Percentiles rank a stretch among this genome's conserved stretches.
Evolutionary conservation across 2,113 vertebrate species (phyloP).

Genomic region (Centropus bengalensis): DNA sequence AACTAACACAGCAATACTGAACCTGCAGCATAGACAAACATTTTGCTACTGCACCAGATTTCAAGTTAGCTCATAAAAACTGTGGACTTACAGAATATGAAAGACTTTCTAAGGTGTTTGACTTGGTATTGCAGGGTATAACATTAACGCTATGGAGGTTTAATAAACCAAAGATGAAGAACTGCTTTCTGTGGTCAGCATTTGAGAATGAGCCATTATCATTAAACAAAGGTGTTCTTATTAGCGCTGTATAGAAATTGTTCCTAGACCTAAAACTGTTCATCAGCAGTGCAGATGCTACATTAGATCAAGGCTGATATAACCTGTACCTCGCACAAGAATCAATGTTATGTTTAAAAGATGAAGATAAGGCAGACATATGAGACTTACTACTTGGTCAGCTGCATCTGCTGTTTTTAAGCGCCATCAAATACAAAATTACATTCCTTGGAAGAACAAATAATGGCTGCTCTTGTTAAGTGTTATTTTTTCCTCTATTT

Average conservation of each 20-base stretch:
- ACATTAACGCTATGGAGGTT: not conserved
- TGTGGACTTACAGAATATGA: not conserved
- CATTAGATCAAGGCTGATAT: not conserved
- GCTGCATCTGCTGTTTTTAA: not conserved
- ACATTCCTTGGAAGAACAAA: not conserved
- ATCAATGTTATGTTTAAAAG: not conserved
- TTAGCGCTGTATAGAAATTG: not conserved
- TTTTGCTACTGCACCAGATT: not conserved
- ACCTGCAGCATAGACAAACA: not conserved
- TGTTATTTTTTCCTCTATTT: not conserved
- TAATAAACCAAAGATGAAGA: not conserved
- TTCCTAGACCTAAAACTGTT: not conserved
- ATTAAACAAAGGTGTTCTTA: not conserved
- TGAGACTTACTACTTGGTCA: not conserved
- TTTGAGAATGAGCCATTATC: not conserved
- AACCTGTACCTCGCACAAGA: conserved; percentile 1
- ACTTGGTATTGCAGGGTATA: not conserved
- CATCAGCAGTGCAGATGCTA: not conserved
- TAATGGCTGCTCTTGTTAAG: not conserved
- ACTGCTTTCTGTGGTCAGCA: not conserved
- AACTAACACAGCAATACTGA: not conserved
- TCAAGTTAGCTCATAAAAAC: not conserved
- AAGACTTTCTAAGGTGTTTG: not conserved
- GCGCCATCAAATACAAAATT: not conserved
- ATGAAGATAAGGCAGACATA: not conserved